Evolutionary conservation across 2,888 invertebrate genomes (phyloP), one percentile per base, ranked within the genome.

Genomic region (Scaptomyza polygonia): DNA sequence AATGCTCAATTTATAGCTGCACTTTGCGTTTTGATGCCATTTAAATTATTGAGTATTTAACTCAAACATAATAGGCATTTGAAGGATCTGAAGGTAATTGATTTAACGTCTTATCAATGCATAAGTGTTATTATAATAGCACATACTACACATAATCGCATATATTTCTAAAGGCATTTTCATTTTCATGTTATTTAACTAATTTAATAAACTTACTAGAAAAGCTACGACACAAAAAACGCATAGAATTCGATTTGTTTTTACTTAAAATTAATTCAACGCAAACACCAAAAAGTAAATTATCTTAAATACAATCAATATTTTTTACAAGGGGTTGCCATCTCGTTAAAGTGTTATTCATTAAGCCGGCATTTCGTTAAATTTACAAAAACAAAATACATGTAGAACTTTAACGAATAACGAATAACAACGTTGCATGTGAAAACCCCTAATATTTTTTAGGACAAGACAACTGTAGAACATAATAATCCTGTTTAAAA

Each of bases 21-120:
- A 59, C 55, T 75, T 63, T 72, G 47, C 53, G 45, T 39, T 55
- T 21, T 58, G 51, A 55, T 57, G 68, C 39, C 56, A 70, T 75
- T 70, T 69, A 64, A 64, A 65, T 65, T 44, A 63, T 63, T 69
- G 55, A 44, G 43, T 40, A 72, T 62, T 62, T 57, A 62, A 58
- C 42, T 47, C 43, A 40, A 29, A 29, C 16, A 29, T 39, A 47
- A 44, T 44, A 16, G 51, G 18, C 52, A 52, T 11, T 29, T 18
- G 16, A 27, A 39, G 43, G 27, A 43, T 21, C 29, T 11, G 8
- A 48, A n/a, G 12, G 11, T 47, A 54, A 34, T 66, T 47, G 54
- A 43, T 30, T 32, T 54, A 42, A 45, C n/a, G 40, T 21, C 18
- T 34, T 39, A 16, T 47, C 64, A 48, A 66, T 43, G 30, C 27